Evolutionary conservation across 2,797 vertebrate species (phyloP), one percentile per base, ranked within the genome.

Genomic region (Ptychobarbus kaznakovi): DNA sequence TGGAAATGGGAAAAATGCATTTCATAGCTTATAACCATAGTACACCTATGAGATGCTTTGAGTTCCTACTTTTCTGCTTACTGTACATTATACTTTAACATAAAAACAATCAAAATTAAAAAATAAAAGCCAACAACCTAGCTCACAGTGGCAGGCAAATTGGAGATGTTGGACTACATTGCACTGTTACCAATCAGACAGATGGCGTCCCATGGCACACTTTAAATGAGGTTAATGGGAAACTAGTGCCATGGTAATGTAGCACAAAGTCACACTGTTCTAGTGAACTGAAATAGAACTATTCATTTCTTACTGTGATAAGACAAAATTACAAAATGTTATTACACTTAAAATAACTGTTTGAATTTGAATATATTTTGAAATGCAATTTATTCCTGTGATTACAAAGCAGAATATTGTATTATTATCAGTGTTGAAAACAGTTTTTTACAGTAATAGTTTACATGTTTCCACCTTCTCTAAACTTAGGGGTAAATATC

Each of bases 251-350:
- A 68, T 77, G 6, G 16, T 53, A 56, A 77, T 68, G 44, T 42
- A 66, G 58, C 44, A 83, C 53, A 82, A 82, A 82, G 40, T 65
- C 53, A 83, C 58, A 66, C 20, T 46, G 53, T 83, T 75, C 22
- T 10, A 65, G 42, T 83, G 42, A 46, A 49, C 53, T 63, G 28
- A 74, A 70, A 74, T 11, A 12, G 13, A 70, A 70, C 25, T 44
- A 7, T 22, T 72, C 0, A 10, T 35, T 63, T 70, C 66, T 70
- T 70, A 16, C 22, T n/a, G 53, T 22, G 3, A 8, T 44, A 42
- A 82, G 70, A 70, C 28, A 16, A 11, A n/a, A n/a, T n/a, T n/a
- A 81, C 49, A 73, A 16, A 63, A 35, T 8, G 2, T 22, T 22
- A 49, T 20, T 32, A 25, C 4, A 10, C 4, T n/a, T 35, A 68